phyloP scores from a whole-genome alignment of 2,888 invertebrate genomes.

The Nipponacmea schrenckii region DNA sequence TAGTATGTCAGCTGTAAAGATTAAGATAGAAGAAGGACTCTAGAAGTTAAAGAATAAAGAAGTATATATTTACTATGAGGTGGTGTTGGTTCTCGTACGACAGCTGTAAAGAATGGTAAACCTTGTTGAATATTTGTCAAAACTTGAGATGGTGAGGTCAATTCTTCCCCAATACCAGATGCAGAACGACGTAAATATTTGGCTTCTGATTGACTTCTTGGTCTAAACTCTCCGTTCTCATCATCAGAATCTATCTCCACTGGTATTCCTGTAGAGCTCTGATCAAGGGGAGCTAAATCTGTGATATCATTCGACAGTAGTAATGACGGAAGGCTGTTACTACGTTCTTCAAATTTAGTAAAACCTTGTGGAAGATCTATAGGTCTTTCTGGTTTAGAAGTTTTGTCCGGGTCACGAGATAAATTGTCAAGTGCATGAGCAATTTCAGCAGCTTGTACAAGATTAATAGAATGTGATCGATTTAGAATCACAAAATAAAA shows the following conservation, averaged over 20 bases:
- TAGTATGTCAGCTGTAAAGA: no score
- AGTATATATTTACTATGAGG: background rate
- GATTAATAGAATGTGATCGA: conserved; percentile 39
- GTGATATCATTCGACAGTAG: conserved; percentile 16
- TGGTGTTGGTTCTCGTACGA: background rate
- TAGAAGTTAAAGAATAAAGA: no score
- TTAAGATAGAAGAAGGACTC: no score
- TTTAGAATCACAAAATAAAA: conserved; percentile 73
- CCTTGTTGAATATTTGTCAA: background rate
- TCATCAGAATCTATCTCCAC: background rate
- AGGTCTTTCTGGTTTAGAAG: background rate
- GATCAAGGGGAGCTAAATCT: background rate
- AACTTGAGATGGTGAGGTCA: background rate
- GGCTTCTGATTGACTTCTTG: conserved; percentile 33
- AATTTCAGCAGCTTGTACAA: conserved; percentile 45
- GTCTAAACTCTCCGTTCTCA: conserved; percentile 20
- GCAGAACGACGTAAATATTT: conserved; percentile 21
- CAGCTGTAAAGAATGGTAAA: background rate
- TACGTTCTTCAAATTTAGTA: conserved; percentile 29
- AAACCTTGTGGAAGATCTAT: background rate
- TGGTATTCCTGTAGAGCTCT: background rate
- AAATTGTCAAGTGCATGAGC: conserved; percentile 44
- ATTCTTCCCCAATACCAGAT: background rate
- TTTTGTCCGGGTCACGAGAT: conserved; percentile 8
- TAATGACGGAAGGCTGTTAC: conserved; percentile 34